Percentiles rank a stretch among this genome's conserved stretches.
Conservation (phyloP, 2,888 invertebrate genomes). For the Trachelus troglodyta region DNA sequence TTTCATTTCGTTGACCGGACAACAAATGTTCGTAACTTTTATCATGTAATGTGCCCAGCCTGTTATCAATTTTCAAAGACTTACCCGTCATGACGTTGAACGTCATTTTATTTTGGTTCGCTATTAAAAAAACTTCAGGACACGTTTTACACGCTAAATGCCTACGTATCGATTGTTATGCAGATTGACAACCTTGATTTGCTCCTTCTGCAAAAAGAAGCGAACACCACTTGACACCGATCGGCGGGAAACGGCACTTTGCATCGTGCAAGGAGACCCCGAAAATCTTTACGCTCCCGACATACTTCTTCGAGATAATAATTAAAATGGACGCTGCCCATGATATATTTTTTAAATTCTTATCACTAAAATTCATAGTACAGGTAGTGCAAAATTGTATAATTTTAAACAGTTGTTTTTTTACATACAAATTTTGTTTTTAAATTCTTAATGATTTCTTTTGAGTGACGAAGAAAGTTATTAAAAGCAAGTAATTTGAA, state of each 20-base stretch:
- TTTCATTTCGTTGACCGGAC: not conserved
- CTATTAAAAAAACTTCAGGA: not conserved
- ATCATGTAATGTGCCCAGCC: too few species aligned
- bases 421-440: not conserved
- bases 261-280: not conserved
- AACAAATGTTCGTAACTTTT: too few species aligned
- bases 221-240: slow-evolving; percentile 20
- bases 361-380: not conserved
- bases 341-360: not conserved
- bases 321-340: not conserved
- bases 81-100: not conserved
- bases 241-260: not conserved
- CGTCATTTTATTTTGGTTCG: not conserved
- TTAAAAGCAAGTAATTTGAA: not conserved
- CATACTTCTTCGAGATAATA: not conserved
- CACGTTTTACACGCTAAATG: not conserved
- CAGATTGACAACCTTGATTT: slow-evolving; percentile 33
- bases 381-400: not conserved
- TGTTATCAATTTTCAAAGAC: not conserved
- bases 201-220: slow-evolving; percentile 26
- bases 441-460: not conserved
- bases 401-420: too few species aligned
- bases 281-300: not conserved
- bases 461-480: not conserved
- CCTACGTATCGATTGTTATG: slow-evolving; percentile 25